phyloP scores from a whole-genome alignment of 2,113 vertebrate species.

The Mesocricetus auratus region DNA sequence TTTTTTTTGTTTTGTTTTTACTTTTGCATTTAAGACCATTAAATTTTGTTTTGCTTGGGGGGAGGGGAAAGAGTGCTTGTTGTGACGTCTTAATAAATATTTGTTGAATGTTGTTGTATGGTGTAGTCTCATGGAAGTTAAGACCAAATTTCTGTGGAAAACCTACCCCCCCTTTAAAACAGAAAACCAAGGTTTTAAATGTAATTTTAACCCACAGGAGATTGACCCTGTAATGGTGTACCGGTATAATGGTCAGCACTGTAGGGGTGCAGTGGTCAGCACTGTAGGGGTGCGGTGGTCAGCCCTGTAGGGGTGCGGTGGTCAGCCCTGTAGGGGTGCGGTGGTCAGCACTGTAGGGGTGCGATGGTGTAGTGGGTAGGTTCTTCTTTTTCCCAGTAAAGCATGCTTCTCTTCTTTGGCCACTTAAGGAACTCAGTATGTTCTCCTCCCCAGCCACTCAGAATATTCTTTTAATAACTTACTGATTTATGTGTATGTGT shows the following conservation, averaged over 20 bases:
- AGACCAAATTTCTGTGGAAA: slow-evolving; percentile 11
- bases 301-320: not conserved
- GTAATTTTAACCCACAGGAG: not conserved
- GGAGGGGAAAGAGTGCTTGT: not conserved
- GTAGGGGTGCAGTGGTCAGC: not conserved
- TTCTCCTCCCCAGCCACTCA: no score
- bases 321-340: not conserved
- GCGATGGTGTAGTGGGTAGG: not conserved
- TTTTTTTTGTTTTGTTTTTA: no score
- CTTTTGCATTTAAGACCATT: slow-evolving; percentile 97
- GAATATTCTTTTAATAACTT: not conserved
- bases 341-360: not conserved
- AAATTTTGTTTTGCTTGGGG: slow-evolving; percentile 99
- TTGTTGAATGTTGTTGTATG: slow-evolving; percentile 22
- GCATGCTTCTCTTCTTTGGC: not conserved
- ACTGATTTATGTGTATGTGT: not conserved
- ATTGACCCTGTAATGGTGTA: not conserved
- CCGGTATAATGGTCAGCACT: not conserved
- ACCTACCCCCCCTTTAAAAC: not conserved
- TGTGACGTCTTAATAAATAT: not conserved
- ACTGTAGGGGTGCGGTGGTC: not conserved
- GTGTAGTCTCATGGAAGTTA: slow-evolving; percentile 1
- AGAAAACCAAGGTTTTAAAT: not conserved
- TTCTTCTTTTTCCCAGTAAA: not conserved
- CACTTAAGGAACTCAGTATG: not conserved